Evolutionary conservation across 2,113 vertebrate genomes (phyloP).

Genomic region (Boulengeromyrus knoepffleri): DNA sequence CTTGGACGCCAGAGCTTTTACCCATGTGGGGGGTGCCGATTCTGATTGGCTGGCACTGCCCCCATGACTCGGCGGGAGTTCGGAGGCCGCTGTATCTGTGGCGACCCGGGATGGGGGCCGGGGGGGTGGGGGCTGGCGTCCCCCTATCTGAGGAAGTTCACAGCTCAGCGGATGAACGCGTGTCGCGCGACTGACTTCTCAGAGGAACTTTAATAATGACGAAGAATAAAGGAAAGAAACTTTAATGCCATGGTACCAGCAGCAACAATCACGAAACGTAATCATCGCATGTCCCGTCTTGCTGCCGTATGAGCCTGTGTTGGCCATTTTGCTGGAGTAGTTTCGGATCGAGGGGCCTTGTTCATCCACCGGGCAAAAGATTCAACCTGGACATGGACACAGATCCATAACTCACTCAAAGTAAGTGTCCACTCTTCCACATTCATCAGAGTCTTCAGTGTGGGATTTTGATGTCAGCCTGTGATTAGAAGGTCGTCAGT

Average conservation of each 20-base stretch:
- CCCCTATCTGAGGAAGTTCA: background rate
- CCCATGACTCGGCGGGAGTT: background rate
- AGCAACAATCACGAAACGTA: background rate
- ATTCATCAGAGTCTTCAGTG: background rate
- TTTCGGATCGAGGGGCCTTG: background rate
- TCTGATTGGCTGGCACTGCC: background rate
- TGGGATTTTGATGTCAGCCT: background rate
- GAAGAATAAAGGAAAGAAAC: background rate
- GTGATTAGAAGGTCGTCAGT: background rate
- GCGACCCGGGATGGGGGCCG: background rate
- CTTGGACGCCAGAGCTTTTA: background rate
- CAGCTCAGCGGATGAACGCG: background rate
- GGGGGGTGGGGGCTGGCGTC: background rate
- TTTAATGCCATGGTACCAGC: background rate
- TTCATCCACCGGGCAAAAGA: background rate
- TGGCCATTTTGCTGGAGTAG: background rate
- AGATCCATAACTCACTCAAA: background rate
- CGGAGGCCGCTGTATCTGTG: background rate
- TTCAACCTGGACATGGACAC: background rate
- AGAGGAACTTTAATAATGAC: background rate
- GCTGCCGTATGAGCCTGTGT: background rate
- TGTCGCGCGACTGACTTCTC: background rate
- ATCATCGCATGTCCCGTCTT: background rate
- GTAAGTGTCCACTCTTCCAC: background rate
- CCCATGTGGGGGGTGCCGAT: background rate